These are phyloP conservation scores for Xiphias gladius DNA, from an alignment of 2,113 vertebrate species.

Conservation along the genomic window DNA sequence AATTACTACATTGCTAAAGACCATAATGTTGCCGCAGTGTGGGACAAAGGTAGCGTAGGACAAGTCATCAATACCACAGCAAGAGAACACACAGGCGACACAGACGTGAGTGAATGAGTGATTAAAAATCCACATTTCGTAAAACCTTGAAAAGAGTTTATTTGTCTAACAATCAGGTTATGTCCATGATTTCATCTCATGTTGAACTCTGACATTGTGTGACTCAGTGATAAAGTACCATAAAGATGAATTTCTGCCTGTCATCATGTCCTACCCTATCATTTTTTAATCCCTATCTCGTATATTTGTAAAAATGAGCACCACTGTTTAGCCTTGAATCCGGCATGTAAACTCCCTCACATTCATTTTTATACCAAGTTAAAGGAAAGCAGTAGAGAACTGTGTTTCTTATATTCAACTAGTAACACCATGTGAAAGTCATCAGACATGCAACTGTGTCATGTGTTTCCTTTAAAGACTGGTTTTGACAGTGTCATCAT, in stretches of 20 bases:
- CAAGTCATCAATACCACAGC: no score
- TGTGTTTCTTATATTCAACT: not conserved
- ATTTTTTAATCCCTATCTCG: not conserved
- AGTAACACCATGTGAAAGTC: not conserved
- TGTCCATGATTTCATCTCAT: not conserved
- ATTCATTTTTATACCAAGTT: not conserved
- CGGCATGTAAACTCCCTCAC: not conserved
- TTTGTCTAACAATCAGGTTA: not conserved
- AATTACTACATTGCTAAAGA: not conserved
- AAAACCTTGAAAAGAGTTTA: slow-evolving; percentile 6
- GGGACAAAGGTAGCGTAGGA: slow-evolving; percentile 14
- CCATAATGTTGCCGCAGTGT: not conserved
- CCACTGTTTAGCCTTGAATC: not conserved
- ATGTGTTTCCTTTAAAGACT: not conserved
- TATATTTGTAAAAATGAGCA: not conserved
- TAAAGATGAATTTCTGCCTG: not conserved
- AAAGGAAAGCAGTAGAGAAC: not conserved
- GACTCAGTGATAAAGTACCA: not conserved
- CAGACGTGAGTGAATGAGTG: not conserved
- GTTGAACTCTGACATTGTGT: slow-evolving; percentile 18
- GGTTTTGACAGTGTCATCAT: not conserved
- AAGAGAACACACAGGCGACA: not conserved
- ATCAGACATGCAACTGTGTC: slow-evolving; percentile 13
- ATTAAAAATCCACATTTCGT: not conserved
- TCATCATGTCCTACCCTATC: not conserved